Base-by-base conservation (phyloP, 2,797 vertebrate genomes). In the Melanogrammus aeglefinus region DNA sequence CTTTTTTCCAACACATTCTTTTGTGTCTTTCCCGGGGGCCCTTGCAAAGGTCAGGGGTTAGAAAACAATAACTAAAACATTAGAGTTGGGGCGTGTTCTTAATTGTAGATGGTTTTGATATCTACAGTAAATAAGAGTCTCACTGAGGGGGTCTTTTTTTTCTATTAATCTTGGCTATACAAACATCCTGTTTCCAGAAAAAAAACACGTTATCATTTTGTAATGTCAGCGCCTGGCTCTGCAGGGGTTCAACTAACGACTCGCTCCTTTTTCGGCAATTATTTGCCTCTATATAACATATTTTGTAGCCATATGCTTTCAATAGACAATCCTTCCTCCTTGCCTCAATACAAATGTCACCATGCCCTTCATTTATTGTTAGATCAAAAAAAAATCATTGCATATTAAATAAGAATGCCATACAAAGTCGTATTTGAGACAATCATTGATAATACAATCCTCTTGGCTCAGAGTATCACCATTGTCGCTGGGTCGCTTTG, bases 261-360 rank as follows among this genome's bases (percentile, higher is more conserved):
- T 78, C 36, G 71, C 75, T 78, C 41, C 73, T 77, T 76, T 41
- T 77, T 84, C 82, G 82, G 14, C 83, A 12, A 69, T 80, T 47
- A 75, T 76, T 21, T 36, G 35, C 24, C 57, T 71, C 21, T 31
- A 24, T 63, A 70, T 70, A 76, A 79, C 79, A 14, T 5, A 9
- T 24, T 12, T 16, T 24, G 2, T 70, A 39, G 72, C 90, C 92
- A 93, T 88, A 89, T 93, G 92, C 86, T 92, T 94, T 82, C 89
- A 94, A 91, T 94, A 90, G 69, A 31, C 31, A 33, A 33, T 33
- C 31, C 83, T 92, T 94, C 93, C 89, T 89, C 79, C 2, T 21
- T 75, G 76, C 83, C 77, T 82, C 90, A 85, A 91, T 83, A 90
- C 79, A 86, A 85, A 80, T 88, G 71, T 88, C 79, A 78, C n/a